Evolutionary conservation across 2,113 vertebrate genomes (phyloP).

Genomic region (Hippocampus comes): DNA sequence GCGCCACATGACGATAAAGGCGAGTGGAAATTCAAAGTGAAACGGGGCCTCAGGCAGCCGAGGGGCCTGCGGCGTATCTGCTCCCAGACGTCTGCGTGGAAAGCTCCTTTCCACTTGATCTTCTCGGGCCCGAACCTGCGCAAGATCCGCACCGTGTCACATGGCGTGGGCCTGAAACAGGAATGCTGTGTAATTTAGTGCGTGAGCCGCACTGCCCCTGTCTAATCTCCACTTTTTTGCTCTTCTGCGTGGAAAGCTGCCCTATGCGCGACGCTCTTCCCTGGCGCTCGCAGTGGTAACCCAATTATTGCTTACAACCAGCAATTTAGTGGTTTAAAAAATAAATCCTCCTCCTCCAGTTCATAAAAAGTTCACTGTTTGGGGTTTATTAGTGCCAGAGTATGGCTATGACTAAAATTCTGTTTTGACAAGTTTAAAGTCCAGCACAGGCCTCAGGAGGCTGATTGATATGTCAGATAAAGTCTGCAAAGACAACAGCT

Average conservation of each 20-base stretch:
- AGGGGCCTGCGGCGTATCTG: conserved; percentile 37
- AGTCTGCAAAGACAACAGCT: conserved; percentile 48
- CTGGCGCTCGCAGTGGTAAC: conserved; percentile 49
- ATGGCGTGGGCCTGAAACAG: conserved; percentile 27
- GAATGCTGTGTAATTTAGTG: conserved; percentile 65
- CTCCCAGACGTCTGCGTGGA: conserved; percentile 38
- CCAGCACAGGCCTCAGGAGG: conserved; percentile 51
- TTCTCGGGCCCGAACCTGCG: conserved; percentile 9
- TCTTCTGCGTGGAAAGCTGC: conserved; percentile 32
- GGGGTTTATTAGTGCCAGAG: conserved; percentile 49
- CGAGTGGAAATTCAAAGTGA: conserved; percentile 56
- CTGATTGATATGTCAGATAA: conserved; percentile 66
- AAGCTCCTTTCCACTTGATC: conserved; percentile 37
- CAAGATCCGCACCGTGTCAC: conserved; percentile 36
- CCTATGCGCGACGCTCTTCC: conserved; percentile 29
- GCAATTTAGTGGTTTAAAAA: conserved; percentile 48
- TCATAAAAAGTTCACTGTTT: conserved; percentile 70
- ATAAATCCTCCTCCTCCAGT: conserved; percentile 22
- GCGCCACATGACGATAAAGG: conserved; percentile 43
- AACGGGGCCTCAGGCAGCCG: conserved; percentile 45
- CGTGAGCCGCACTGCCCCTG: conserved; percentile 44
- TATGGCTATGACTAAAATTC: conserved; percentile 45
- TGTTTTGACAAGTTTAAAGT: conserved; percentile 68
- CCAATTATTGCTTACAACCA: conserved; percentile 64
- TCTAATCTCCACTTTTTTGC: conserved; percentile 53